phyloP scores from a whole-genome alignment of 2,888 invertebrate species.

The Perizoma flavofasciatum region DNA sequence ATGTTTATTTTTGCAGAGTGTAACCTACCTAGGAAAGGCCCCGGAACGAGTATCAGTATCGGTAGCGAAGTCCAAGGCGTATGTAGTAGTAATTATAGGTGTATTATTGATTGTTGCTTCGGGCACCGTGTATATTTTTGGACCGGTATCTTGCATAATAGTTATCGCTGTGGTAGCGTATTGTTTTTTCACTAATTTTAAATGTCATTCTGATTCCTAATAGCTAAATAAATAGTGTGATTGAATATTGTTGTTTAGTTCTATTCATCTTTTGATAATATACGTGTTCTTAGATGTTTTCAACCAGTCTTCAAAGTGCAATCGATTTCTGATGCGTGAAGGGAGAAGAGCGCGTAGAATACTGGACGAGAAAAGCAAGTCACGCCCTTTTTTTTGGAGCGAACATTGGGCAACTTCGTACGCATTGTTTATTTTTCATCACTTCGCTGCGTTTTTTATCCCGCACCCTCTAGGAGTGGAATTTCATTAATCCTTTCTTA shows the following conservation, averaged over 20 bases:
- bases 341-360: no score
- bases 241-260: neutral
- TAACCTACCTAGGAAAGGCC: conserved; percentile 54
- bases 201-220: conserved; percentile 9
- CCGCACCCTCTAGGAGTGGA: no score
- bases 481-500: no score
- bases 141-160: conserved; percentile 52
- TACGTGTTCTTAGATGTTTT: no score
- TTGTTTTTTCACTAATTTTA: conserved; percentile 19
- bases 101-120: conserved; percentile 54
- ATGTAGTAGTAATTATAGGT: conserved; percentile 48
- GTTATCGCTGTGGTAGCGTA: conserved; percentile 38
- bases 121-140: conserved; percentile 48
- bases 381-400: no score
- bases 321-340: no score
- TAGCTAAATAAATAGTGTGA: conserved; percentile 3
- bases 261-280: no score
- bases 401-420: no score
- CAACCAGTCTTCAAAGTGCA: no score
- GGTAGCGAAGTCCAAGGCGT: conserved; percentile 45
- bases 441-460: no score
- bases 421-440: no score
- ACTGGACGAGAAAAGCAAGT: neutral
- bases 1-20: conserved; percentile 56
- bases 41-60: conserved; percentile 54